phyloP scores from a whole-genome alignment of 64 coral and sea anemone species.

The Trachythela sp. region DNA sequence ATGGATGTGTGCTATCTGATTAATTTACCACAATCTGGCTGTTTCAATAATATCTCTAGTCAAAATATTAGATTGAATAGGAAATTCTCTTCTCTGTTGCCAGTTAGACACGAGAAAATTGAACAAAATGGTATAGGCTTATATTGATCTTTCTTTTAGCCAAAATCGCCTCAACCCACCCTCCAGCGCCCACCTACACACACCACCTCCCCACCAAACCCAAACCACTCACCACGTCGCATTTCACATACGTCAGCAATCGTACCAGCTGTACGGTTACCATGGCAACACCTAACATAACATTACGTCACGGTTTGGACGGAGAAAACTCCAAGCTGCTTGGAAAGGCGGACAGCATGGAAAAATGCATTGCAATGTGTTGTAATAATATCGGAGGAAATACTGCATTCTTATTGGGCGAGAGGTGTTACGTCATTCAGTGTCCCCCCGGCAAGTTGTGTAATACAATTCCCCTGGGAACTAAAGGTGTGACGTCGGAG shows the following conservation, averaged over 20 bases:
- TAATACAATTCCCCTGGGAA: background rate
- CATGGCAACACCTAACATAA: background rate
- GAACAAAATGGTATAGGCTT: background rate
- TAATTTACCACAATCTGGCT: too few species aligned
- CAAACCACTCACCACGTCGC: background rate
- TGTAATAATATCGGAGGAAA: conserved; percentile 15
- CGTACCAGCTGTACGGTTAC: conserved; percentile 9
- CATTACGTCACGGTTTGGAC: conserved; percentile 11
- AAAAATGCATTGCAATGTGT: background rate
- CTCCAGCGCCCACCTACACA: background rate
- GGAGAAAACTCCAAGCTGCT: conserved; percentile 5
- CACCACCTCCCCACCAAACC: background rate
- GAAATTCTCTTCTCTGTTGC: too few species aligned
- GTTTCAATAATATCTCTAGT: too few species aligned
- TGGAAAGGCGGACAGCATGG: background rate
- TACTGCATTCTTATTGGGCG: conserved; percentile 11
- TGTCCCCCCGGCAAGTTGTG: background rate
- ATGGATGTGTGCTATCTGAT: too few species aligned
- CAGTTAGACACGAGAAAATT: background rate
- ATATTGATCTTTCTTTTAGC: background rate
- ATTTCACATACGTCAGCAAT: background rate
- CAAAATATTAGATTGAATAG: too few species aligned
- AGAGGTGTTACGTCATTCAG: background rate
- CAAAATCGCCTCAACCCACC: background rate
- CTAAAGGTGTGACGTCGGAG: background rate